Base-by-base conservation (phyloP, 2,113 vertebrate genomes). In the Pavo muticus region DNA sequence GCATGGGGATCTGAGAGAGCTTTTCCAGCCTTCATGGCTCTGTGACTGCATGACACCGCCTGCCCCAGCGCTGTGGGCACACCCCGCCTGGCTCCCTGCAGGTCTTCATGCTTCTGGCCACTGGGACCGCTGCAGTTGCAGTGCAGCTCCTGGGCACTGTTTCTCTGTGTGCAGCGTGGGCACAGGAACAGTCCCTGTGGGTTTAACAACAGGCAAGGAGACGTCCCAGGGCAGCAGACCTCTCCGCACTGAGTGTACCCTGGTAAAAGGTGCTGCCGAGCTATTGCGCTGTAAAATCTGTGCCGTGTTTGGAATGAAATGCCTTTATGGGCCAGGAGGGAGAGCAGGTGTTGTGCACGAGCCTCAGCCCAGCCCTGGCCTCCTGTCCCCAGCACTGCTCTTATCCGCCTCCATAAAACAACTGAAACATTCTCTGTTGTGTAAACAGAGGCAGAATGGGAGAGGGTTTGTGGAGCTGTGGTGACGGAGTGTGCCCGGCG, bases 371-470 rank as follows among this genome's bases (percentile, higher is more conserved):
- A 0, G 64, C 57, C 82, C 67, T 20, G n/a, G 68, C 82, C 79
- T 65, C 7, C 52, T 6, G 16, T 20, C 48, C 68, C 48, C 40
- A 21, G 54, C 0, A 11, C 59, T 54, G 78, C 35, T 80, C 84
- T 83, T 50, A 67, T 64, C 39, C 84, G 2, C 40, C 91, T 79
- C 95, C 84, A 94, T 96, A 96, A 97, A 97, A 67, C 89, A 95
- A 96, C 67, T 3, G 96, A 94, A 93, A 96, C 91, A 83, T 80
- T 93, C 23, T 6, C 9, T 96, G 89, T 80, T 94, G 93, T 73
- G 89, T 94, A 95, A 95, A 95, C 91, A 97, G 54, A 87, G 71
- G 59, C 74, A 2, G 8, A 5, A 2, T 39, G 23, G 39, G 37
- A 63, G 61, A 61, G 24, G 27, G 87, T 92, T 94, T 91, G 93